Conservation (phyloP, 2,888 invertebrate species). For the Incurvaria masculella region DNA sequence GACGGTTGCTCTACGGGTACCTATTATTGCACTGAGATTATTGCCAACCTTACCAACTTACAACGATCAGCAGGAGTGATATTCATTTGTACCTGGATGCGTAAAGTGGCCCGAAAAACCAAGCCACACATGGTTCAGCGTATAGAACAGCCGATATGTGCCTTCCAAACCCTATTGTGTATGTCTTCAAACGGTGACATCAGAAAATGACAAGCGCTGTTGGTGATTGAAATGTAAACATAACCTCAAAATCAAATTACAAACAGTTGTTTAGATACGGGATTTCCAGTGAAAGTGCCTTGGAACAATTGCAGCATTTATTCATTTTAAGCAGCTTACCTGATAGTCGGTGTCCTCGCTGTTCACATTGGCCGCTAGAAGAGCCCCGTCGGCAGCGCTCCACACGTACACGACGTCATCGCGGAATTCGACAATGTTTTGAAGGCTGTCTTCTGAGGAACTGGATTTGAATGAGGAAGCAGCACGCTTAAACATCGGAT, state of each 20-base stretch:
- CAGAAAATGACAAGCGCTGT: background rate
- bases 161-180: too few species aligned
- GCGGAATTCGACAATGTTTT: background rate
- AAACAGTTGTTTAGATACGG: too few species aligned
- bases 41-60: too few species aligned
- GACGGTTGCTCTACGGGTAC: too few species aligned
- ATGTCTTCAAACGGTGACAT: background rate
- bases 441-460: background rate
- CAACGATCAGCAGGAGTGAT: too few species aligned
- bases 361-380: background rate
- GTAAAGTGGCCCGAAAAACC: too few species aligned
- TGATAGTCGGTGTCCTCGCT: background rate
- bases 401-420: background rate
- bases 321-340: background rate
- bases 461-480: background rate
- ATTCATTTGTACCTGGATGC: too few species aligned
- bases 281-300: too few species aligned
- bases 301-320: too few species aligned
- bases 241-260: background rate
- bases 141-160: too few species aligned
- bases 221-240: background rate
- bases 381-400: background rate
- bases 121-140: too few species aligned
- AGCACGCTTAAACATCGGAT: background rate
- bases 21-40: too few species aligned